A percentile compares a stretch with the other conserved stretches of the same genome.
These are phyloP conservation scores for Nerophis lumbriciformis DNA, from an alignment of 2,113 vertebrate species.

Conservation along the genomic window DNA sequence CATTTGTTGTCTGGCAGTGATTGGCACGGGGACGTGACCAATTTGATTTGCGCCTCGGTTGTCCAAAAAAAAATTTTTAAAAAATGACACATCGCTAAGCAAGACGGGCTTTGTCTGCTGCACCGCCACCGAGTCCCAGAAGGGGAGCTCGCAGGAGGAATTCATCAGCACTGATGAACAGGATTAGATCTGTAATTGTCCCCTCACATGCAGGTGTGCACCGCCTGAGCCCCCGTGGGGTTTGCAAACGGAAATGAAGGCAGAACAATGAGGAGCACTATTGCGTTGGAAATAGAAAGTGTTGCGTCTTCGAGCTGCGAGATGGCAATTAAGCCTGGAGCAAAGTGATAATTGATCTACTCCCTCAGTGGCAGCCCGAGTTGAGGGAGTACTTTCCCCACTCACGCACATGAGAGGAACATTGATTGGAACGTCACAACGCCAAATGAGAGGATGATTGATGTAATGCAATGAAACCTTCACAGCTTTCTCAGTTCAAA, in stretches of 20 bases:
- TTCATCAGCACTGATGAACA: conserved; percentile 30
- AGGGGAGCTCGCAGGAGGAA: conserved; percentile 29
- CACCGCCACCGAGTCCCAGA: conserved; percentile 21
- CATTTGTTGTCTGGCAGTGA: conserved; percentile 51
- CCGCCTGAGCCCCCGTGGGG: conserved; percentile 10
- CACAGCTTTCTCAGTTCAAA: no score
- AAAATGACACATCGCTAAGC: conserved; percentile 39
- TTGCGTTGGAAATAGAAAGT: conserved; percentile 37
- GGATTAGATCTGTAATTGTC: conserved; percentile 40
- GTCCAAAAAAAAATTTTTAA: conserved; percentile 50
- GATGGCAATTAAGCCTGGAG: conserved; percentile 62
- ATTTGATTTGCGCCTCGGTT: conserved; percentile 55
- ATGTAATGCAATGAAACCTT: background rate
- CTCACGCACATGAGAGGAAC: conserved; percentile 7
- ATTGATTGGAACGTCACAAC: conserved; percentile 3
- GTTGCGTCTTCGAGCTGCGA: conserved; percentile 54
- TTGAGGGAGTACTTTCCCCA: conserved; percentile 25
- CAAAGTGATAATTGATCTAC: conserved; percentile 61
- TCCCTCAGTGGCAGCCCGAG: conserved; percentile 29
- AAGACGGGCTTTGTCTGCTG: conserved; percentile 18
- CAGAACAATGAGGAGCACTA: conserved; percentile 15
- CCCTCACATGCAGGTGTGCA: conserved; percentile 47
- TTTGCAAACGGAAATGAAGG: conserved; percentile 9
- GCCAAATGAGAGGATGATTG: background rate
- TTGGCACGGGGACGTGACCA: conserved; percentile 55